A percentile compares a stretch with the other conserved stretches of the same genome.
Evolutionary conservation across 2,797 vertebrate species (phyloP).

Genomic region (Paguma larvata): DNA sequence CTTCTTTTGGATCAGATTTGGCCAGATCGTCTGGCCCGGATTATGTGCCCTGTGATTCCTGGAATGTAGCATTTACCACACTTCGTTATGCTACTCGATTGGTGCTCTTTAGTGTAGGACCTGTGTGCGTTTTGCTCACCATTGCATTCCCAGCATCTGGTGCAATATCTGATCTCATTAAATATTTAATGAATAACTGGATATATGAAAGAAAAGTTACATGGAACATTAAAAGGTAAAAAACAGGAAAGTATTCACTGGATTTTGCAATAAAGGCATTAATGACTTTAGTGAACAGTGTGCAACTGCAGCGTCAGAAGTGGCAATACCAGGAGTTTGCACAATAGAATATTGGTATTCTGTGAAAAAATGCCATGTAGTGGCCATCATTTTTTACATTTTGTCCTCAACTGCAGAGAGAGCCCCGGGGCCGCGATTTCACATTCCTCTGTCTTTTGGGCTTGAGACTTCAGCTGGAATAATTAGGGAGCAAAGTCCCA

Average conservation of each 20-base stretch:
- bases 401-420: background rate
- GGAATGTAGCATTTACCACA: background rate
- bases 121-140: background rate
- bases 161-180: conserved; percentile 5
- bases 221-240: conserved; percentile 23
- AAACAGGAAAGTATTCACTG: background rate
- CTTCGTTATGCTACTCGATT: background rate
- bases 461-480: conserved; percentile 5
- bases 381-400: background rate
- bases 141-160: background rate
- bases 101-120: background rate
- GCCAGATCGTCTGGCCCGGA: background rate
- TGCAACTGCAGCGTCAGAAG: background rate
- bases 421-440: background rate
- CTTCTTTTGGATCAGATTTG: background rate
- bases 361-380: conserved; percentile 35
- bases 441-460: background rate
- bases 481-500: conserved; percentile 8
- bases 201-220: conserved; percentile 1
- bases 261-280: background rate
- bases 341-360: background rate
- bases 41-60: background rate
- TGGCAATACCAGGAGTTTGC: background rate
- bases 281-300: conserved; percentile 21
- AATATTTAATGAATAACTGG: conserved; percentile 8